Evolutionary conservation across 2,888 invertebrate species (phyloP).

Genomic region (Camponotus fellah): DNA sequence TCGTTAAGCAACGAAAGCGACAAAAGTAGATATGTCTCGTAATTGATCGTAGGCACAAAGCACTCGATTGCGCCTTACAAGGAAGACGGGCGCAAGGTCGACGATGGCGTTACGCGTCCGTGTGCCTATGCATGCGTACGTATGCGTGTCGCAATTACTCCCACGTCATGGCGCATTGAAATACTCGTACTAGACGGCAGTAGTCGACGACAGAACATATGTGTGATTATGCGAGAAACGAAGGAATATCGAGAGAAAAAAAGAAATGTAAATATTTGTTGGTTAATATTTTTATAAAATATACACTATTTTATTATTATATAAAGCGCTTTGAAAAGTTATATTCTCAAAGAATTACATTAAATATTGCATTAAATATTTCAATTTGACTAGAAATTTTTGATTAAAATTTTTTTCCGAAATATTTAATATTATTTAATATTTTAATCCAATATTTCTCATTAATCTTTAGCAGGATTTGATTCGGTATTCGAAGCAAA

Average conservation of each 20-base stretch:
- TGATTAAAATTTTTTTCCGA: neutral
- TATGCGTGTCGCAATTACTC: conserved; percentile 79
- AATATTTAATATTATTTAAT: neutral
- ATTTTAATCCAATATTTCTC: neutral
- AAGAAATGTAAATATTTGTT: neutral
- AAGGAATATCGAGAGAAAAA: neutral
- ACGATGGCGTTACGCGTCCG: conserved; percentile 35
- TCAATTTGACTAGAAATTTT: neutral
- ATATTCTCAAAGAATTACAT: neutral
- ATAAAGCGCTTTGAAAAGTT: neutral
- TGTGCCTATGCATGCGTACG: conserved; percentile 44
- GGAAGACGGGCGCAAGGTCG: conserved; percentile 80
- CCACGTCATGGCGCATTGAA: conserved; percentile 72
- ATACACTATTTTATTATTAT: neutral
- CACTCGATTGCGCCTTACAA: conserved; percentile 76
- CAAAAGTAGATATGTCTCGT: conserved; percentile 73
- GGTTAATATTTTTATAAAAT: neutral
- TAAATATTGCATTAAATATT: neutral
- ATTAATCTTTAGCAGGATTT: neutral
- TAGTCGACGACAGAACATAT: conserved; percentile 25
- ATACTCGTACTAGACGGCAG: conserved; percentile 49
- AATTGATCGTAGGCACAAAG: conserved; percentile 70
- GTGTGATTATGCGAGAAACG: conserved; percentile 18
- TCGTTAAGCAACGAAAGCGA: conserved; percentile 70
- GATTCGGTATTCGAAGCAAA: neutral